These are phyloP conservation scores for Nephrotoma flavescens DNA, from an alignment of 2,888 invertebrate species.

Conservation along the genomic window DNA sequence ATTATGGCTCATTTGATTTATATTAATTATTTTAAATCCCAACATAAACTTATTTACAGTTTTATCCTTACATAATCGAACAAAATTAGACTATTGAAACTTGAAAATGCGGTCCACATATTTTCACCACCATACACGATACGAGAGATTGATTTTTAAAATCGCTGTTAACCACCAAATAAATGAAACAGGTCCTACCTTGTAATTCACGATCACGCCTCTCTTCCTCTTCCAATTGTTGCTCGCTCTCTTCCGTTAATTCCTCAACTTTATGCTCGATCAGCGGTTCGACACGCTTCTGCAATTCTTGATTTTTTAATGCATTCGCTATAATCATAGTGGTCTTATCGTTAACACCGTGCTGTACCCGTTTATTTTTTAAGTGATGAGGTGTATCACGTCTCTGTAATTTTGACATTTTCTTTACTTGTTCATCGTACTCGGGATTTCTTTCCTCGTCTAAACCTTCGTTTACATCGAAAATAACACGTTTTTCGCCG, in stretches of 20 bases:
- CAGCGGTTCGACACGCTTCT: slow-evolving; percentile 12
- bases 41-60: too few species aligned
- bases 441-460: slow-evolving; percentile 16
- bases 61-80: too few species aligned
- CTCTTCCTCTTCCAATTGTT: background rate
- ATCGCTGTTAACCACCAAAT: background rate
- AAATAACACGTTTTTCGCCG: slow-evolving; percentile 47
- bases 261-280: slow-evolving; percentile 19
- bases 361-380: slow-evolving; percentile 88
- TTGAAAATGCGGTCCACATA: too few species aligned
- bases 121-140: too few species aligned
- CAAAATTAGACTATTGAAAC: too few species aligned
- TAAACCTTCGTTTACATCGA: slow-evolving; percentile 32
- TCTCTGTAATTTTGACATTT: slow-evolving; percentile 31
- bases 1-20: too few species aligned
- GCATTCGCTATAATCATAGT: slow-evolving; percentile 42
- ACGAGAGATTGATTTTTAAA: too few species aligned
- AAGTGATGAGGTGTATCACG: slow-evolving; percentile 98
- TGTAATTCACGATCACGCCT: background rate
- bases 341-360: slow-evolving; percentile 47
- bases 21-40: too few species aligned
- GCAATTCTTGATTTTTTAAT: slow-evolving; percentile 21
- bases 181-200: background rate
- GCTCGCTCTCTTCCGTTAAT: slow-evolving; percentile 7
- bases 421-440: slow-evolving; percentile 29